These are phyloP conservation scores for Dipodomys spectabilis DNA, from an alignment of 2,113 vertebrate genomes.

Conservation along the genomic window DNA sequence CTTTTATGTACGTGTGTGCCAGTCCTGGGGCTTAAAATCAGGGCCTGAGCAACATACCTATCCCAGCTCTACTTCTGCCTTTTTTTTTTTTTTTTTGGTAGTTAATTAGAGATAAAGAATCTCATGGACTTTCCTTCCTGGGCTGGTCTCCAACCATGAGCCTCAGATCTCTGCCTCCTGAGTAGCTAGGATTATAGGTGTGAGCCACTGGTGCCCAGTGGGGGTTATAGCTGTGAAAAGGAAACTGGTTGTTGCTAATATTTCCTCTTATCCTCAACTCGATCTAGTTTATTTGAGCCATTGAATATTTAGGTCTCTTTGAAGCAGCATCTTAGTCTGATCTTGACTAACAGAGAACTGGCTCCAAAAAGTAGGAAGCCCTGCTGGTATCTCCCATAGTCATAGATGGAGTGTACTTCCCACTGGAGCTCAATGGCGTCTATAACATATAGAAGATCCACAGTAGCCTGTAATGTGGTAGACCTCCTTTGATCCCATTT, in stretches of 20 bases:
- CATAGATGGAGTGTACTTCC: neutral
- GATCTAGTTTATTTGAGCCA: neutral
- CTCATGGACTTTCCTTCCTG: too few relatives aligned
- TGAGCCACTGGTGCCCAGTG: too few relatives aligned
- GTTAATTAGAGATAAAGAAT: too few relatives aligned
- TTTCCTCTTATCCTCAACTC: neutral
- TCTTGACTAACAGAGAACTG: neutral
- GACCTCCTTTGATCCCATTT: neutral
- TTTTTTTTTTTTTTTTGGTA: too few relatives aligned
- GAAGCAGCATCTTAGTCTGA: neutral
- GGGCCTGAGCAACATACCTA: too few relatives aligned
- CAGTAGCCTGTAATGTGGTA: neutral
- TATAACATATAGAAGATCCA: neutral
- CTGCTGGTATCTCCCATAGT: neutral
- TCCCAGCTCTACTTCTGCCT: too few relatives aligned
- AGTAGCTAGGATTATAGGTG: too few relatives aligned
- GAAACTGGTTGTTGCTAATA: neutral
- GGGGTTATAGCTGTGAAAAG: neutral
- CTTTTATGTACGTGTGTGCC: too few relatives aligned
- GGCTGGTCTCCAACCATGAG: too few relatives aligned
- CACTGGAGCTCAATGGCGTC: neutral
- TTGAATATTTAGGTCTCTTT: neutral
- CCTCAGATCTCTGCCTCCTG: too few relatives aligned
- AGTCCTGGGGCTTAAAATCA: too few relatives aligned
- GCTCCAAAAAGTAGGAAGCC: neutral